A percentile compares a stretch with the other conserved stretches of the same genome.
Conservation (phyloP, 2,888 invertebrate genomes). For the Heliconius ethilla region DNA sequence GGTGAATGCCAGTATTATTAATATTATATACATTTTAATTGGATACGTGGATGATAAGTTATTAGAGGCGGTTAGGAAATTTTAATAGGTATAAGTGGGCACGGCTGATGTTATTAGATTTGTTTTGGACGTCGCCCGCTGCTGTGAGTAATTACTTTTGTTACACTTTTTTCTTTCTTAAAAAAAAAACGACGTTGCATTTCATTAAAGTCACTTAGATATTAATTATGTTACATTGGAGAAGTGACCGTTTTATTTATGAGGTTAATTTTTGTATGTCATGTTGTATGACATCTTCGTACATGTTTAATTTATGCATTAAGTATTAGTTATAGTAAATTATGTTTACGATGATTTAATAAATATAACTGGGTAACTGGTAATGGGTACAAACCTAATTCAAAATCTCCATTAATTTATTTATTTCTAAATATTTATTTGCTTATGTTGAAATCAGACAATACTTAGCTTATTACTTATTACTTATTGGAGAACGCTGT, state of each 20-base stretch:
- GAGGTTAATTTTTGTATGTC: not conserved
- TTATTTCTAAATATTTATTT: not conserved
- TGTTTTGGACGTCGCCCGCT: constrained; percentile 38
- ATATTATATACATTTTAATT: constrained; percentile 67
- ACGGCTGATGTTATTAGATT: constrained; percentile 43
- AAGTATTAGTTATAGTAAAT: too few species aligned
- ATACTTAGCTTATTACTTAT: not conserved
- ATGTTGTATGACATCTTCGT: not conserved
- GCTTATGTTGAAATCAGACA: not conserved
- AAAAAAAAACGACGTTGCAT: constrained; percentile 33
- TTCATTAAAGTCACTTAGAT: constrained; percentile 8
- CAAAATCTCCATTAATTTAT: not conserved
- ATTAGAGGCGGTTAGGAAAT: constrained; percentile 51
- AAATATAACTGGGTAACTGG: too few species aligned
- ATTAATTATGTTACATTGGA: not conserved
- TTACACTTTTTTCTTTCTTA: constrained; percentile 34
- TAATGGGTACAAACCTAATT: not conserved
- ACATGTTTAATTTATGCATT: not conserved
- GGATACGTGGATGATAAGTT: constrained; percentile 57
- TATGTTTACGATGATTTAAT: not conserved
- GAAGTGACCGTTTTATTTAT: not conserved
- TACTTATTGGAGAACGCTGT: not conserved
- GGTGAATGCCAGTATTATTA: constrained; percentile 68
- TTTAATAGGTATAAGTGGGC: constrained; percentile 50
- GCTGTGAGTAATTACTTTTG: constrained; percentile 40